These are phyloP conservation scores for Dicrostonyx torquatus DNA, from an alignment of 2,797 vertebrate genomes.

Conservation along the genomic window DNA sequence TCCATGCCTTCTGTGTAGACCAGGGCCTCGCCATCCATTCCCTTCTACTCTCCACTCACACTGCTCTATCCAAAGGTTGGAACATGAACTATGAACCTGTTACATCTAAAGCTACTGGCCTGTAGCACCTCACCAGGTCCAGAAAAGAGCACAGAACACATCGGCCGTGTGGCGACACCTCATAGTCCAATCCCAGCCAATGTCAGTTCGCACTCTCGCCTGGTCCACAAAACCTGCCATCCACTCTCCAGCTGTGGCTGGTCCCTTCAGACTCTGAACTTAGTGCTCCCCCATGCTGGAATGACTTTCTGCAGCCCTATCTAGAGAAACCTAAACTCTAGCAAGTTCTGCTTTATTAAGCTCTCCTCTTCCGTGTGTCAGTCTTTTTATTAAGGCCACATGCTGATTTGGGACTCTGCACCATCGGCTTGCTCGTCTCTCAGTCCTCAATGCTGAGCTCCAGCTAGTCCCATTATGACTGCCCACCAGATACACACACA, in stretches of 20 bases:
- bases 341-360: not conserved
- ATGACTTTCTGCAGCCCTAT: not conserved
- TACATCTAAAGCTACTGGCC: not conserved
- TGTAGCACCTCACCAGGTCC: not conserved
- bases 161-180: not conserved
- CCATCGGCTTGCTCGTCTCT: accelerated
- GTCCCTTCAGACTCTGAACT: not conserved
- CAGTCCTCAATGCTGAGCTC: not conserved
- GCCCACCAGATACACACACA: accelerated
- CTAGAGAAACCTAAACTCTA: not conserved
- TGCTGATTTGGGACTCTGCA: not conserved
- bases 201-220: not conserved
- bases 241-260: not conserved
- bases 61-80: not conserved
- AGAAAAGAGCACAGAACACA: not conserved
- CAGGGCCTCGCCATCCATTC: not conserved
- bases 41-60: not conserved
- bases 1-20: not conserved
- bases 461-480: not conserved
- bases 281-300: not conserved
- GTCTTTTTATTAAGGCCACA: not conserved
- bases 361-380: not conserved
- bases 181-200: not conserved
- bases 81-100: not conserved
- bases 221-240: not conserved